phyloP scores from a whole-genome alignment of 1,140 invertebrate genomes.

The Macrobrachium nipponense region DNA sequence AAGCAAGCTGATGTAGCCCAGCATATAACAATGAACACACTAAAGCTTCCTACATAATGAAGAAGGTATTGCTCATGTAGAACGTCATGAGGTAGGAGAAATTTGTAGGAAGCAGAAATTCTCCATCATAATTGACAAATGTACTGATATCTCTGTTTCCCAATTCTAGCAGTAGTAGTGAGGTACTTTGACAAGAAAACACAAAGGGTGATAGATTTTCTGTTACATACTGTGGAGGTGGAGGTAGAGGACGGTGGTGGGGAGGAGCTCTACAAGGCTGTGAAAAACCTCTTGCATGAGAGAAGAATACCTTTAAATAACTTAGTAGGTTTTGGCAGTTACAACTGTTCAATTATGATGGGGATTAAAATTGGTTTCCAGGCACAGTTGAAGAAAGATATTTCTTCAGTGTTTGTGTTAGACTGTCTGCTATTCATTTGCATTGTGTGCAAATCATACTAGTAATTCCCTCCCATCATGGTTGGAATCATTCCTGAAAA shows the following conservation, averaged over 20 bases:
- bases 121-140: constrained; percentile 53
- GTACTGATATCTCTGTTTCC: constrained; percentile 55
- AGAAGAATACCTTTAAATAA: constrained; percentile 34
- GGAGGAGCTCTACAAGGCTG: constrained; percentile 40
- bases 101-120: constrained; percentile 44
- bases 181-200: constrained; percentile 52
- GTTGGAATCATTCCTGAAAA: constrained; percentile 38
- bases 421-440: constrained; percentile 51
- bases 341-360: constrained; percentile 45
- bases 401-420: constrained; percentile 49
- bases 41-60: constrained; percentile 45
- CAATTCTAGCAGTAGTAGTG: constrained; percentile 54
- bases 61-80: constrained; percentile 51
- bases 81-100: constrained; percentile 6
- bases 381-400: constrained; percentile 27
- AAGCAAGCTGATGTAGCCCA: constrained; percentile 28
- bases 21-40: constrained; percentile 32
- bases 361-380: constrained; percentile 48
- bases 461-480: constrained; percentile 18
- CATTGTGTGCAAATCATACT: constrained; percentile 44
- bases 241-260: constrained; percentile 34
- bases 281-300: constrained; percentile 31
- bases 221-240: constrained; percentile 52
- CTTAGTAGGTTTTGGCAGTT: constrained; percentile 34
- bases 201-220: constrained; percentile 9